Percentiles rank a stretch among this genome's conserved stretches.
Evolutionary conservation across 2,888 invertebrate species (phyloP).

Genomic region (Drosophila meridionalis): DNA sequence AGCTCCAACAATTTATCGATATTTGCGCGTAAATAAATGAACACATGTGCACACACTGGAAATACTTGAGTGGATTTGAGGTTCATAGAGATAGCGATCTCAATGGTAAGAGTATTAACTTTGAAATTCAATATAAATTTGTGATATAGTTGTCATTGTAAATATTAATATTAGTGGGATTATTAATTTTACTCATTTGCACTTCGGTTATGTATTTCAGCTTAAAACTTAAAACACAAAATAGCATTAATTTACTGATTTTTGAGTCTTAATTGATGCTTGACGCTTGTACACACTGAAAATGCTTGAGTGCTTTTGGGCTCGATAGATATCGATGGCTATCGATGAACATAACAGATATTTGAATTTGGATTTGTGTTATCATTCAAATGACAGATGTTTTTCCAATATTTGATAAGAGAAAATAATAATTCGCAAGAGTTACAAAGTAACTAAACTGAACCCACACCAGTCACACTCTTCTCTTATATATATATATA

Average conservation of each 20-base stretch:
- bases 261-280: background rate
- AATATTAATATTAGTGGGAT: too few species aligned
- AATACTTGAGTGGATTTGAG: background rate
- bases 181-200: too few species aligned
- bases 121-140: background rate
- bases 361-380: background rate
- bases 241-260: background rate
- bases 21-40: background rate
- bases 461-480: too few species aligned
- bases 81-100: background rate
- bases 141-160: background rate
- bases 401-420: too few species aligned
- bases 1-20: background rate
- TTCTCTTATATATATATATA: too few species aligned
- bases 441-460: too few species aligned
- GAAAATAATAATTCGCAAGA: too few species aligned
- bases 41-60: conserved; percentile 35
- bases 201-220: background rate
- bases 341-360: background rate
- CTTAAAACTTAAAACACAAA: background rate
- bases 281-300: background rate
- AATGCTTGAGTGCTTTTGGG: background rate
- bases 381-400: background rate
- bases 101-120: background rate
- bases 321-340: background rate